These are phyloP conservation scores for Caracal caracal DNA, from an alignment of 2,113 vertebrate species.

Conservation along the genomic window DNA sequence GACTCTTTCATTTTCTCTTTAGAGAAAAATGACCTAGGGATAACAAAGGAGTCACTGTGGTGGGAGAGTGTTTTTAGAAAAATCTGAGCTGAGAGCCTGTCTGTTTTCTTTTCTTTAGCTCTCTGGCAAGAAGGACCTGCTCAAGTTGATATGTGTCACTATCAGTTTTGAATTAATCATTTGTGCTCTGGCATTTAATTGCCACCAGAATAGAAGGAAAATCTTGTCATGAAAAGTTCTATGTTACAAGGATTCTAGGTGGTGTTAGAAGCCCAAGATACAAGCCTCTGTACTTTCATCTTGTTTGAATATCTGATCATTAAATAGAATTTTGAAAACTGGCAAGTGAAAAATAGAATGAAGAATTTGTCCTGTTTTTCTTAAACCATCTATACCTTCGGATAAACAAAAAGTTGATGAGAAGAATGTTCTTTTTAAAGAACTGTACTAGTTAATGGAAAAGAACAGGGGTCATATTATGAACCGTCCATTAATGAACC, in stretches of 20 bases:
- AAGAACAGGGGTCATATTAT: neutral
- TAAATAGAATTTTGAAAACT: constrained; percentile 17
- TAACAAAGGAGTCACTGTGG: neutral
- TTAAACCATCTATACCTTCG: neutral
- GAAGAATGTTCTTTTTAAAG: neutral
- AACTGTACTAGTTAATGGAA: neutral
- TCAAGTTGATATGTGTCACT: neutral
- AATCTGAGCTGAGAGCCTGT: neutral
- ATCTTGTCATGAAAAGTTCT: neutral
- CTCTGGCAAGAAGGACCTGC: neutral
- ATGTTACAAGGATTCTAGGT: neutral
- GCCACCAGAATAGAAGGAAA: neutral
- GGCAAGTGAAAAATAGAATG: neutral
- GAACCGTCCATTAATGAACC: neutral
- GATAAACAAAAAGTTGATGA: neutral
- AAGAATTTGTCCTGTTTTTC: neutral
- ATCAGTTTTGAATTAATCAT: neutral
- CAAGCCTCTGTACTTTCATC: neutral
- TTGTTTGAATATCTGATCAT: neutral
- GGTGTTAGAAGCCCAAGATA: neutral
- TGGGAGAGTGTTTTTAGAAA: neutral
- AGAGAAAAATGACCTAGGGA: neutral
- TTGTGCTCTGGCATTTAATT: constrained; percentile 21
- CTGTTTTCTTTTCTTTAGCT: neutral
- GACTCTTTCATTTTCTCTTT: neutral